Percentiles rank a stretch among this genome's conserved stretches.
phyloP scores from a whole-genome alignment of 2,888 invertebrate species.

The Lycocerus yunnanus region DNA sequence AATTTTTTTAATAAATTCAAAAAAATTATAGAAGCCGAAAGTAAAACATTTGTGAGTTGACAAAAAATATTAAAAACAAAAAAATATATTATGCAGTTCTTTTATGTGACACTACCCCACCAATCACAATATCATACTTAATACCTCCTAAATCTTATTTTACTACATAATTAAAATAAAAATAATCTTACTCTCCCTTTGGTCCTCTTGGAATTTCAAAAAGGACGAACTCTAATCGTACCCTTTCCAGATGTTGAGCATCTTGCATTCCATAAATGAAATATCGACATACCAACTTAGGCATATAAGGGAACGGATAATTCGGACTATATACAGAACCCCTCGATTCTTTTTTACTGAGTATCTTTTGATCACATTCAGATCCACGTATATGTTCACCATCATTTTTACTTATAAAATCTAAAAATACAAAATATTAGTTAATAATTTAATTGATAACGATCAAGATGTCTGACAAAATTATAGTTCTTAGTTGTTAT shows the following conservation, averaged over 20 bases:
- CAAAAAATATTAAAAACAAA: too few species aligned
- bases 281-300: slow-evolving; percentile 95
- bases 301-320: slow-evolving; percentile 94
- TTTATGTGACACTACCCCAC: too few species aligned
- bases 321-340: slow-evolving; percentile 95
- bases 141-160: not conserved
- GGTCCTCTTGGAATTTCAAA: slow-evolving; percentile 90
- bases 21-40: too few species aligned
- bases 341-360: slow-evolving; percentile 89
- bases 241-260: slow-evolving; percentile 92
- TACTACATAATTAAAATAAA: not conserved
- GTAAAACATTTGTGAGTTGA: too few species aligned
- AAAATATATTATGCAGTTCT: too few species aligned
- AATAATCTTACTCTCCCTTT: slow-evolving; percentile 77
- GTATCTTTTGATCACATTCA: slow-evolving; percentile 98
- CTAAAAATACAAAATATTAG: slow-evolving; percentile 58
- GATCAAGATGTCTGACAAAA: too few species aligned
- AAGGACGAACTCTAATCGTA: slow-evolving; percentile 83
- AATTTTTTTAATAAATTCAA: too few species aligned
- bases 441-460: not conserved
- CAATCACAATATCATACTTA: not conserved
- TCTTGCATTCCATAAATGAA: slow-evolving; percentile 99
- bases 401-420: slow-evolving; percentile 90
- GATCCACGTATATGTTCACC: slow-evolving; percentile 95
- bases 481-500: too few species aligned